A percentile compares a stretch with the other conserved stretches of the same genome.
Conservation (phyloP, 2,888 invertebrate genomes). For the Chrysomela aeneicollis region DNA sequence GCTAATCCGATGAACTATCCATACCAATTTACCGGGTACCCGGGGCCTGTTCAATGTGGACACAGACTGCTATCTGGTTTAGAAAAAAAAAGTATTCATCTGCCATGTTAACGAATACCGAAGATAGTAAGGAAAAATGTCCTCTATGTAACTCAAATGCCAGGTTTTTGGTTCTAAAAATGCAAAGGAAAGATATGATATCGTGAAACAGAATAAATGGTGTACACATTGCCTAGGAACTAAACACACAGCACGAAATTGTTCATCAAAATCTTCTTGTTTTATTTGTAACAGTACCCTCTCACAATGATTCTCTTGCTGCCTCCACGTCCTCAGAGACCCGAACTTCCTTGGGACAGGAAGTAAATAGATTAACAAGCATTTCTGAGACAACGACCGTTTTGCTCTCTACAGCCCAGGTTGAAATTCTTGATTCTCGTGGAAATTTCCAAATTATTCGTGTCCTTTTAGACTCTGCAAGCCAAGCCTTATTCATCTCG, state of each 20-base stretch:
- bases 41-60: not conserved
- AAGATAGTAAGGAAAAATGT: not conserved
- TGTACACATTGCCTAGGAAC: not conserved
- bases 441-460: not conserved
- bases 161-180: not conserved
- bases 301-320: not conserved
- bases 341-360: not conserved
- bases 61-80: not conserved
- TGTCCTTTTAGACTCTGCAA: not conserved
- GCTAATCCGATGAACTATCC: too few relatives aligned
- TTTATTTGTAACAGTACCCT: too few relatives aligned
- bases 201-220: conserved; percentile 12
- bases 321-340: too few relatives aligned
- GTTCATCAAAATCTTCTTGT: not conserved
- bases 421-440: not conserved
- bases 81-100: too few relatives aligned
- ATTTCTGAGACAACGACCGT: not conserved
- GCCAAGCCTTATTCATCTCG: not conserved
- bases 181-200: conserved; percentile 6
- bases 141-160: not conserved
- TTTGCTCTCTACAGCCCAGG: not conserved
- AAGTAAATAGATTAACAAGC: not conserved
- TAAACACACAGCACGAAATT: conserved; percentile 1
- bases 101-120: not conserved
- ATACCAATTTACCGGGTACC: too few relatives aligned